Conservation (phyloP, 1,140 invertebrate species). For the Mesaphorura yosii region DNA sequence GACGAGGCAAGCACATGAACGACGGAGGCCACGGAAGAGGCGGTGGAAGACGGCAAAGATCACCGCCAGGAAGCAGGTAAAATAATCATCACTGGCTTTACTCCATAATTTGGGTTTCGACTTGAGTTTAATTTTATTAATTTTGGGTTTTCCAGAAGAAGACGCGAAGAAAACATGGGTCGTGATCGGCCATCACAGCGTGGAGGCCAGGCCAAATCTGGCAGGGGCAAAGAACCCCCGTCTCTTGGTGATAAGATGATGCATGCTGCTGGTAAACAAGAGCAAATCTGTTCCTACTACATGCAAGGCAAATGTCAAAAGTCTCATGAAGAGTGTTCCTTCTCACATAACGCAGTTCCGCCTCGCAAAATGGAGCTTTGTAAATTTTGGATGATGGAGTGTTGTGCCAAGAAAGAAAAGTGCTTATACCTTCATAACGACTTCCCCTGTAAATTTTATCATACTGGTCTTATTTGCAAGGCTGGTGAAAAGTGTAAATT, state of each 20-base stretch:
- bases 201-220: conserved; percentile 35
- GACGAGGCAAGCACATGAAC: too few relatives aligned
- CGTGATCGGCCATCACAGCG: conserved; percentile 32
- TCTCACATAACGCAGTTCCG: conserved; percentile 70
- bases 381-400: conserved; percentile 92
- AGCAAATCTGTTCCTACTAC: conserved; percentile 64
- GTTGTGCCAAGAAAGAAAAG: conserved; percentile 87
- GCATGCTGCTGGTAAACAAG: conserved; percentile 40
- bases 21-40: conserved; percentile 25
- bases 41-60: conserved; percentile 32
- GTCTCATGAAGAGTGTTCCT: conserved; percentile 64
- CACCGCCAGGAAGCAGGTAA: conserved; percentile 16
- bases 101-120: too few relatives aligned
- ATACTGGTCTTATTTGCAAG: conserved; percentile 76
- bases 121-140: not conserved
- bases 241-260: conserved; percentile 25
- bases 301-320: conserved; percentile 80
- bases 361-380: conserved; percentile 85
- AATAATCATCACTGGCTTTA: not conserved
- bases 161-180: conserved; percentile 22
- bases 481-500: conserved; percentile 79
- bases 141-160: not conserved
- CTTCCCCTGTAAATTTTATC: conserved; percentile 95
- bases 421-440: conserved; percentile 95
- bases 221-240: conserved; percentile 31